Conservation (phyloP, 2,797 vertebrate species). For the Hippocampus kuda region DNA sequence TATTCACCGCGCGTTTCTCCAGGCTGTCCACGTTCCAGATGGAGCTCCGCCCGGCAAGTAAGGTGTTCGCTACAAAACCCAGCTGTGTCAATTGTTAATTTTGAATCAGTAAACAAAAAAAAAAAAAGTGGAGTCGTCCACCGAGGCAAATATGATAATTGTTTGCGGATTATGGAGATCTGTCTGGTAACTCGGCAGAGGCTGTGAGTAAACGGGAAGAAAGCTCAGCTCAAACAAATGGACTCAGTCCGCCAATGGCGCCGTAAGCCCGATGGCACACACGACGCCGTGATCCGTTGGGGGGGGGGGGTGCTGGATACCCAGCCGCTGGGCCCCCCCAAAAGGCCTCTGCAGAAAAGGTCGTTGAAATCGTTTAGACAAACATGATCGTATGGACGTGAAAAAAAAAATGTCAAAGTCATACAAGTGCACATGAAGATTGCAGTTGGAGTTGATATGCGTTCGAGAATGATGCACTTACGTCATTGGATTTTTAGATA, state of each 20-base stretch:
- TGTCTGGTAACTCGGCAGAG: constrained; percentile 56
- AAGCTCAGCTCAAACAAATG: constrained; percentile 66
- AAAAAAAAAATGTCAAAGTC: constrained; percentile 1
- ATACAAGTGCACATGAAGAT: not conserved
- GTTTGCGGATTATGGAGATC: constrained; percentile 69
- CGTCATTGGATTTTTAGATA: too few relatives aligned
- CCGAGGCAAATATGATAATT: constrained; percentile 69
- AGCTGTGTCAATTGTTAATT: constrained; percentile 70
- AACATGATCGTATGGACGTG: constrained; percentile 29
- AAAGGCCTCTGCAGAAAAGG: constrained; percentile 34
- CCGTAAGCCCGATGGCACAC: constrained; percentile 30
- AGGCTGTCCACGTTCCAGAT: constrained; percentile 31
- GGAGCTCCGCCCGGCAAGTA: constrained; percentile 44
- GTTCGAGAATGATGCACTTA: too few relatives aligned
- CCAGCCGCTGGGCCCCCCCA: constrained; percentile 25
- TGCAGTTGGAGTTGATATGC: too few relatives aligned
- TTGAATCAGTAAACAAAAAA: constrained; percentile 58
- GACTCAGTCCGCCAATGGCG: constrained; percentile 49
- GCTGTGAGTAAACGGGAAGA: constrained; percentile 64
- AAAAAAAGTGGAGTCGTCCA: constrained; percentile 52
- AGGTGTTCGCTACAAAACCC: constrained; percentile 58
- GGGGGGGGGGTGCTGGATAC: constrained; percentile 14
- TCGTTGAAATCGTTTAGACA: constrained; percentile 39
- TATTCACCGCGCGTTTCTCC: constrained; percentile 11
- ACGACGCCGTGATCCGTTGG: constrained; percentile 27